These are phyloP conservation scores for Dromiciops gliroides DNA, from an alignment of 2,113 vertebrate species.

Conservation along the genomic window DNA sequence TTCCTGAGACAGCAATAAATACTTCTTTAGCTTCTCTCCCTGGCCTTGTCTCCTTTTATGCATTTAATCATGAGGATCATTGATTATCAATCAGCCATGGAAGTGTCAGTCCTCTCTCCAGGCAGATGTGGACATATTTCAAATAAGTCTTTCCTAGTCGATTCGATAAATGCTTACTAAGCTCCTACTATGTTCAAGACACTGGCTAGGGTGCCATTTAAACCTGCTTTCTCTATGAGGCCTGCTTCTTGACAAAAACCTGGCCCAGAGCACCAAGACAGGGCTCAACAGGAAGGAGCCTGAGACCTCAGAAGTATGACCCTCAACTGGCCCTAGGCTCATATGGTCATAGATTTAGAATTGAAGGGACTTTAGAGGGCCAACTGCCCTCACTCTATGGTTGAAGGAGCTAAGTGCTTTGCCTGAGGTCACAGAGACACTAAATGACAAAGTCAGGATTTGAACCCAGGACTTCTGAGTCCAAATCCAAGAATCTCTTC, in stretches of 20 bases:
- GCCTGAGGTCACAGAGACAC: neutral
- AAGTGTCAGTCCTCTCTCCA: neutral
- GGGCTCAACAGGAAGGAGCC: neutral
- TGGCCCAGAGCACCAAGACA: neutral
- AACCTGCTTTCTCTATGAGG: neutral
- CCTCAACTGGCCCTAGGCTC: neutral
- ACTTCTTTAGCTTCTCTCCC: neutral
- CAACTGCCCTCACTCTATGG: too few relatives aligned
- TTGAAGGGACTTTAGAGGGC: neutral
- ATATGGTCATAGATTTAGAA: neutral
- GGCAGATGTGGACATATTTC: neutral
- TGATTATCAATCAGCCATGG: neutral
- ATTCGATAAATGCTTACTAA: neutral
- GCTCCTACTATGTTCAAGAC: neutral
- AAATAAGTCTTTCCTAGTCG: too few relatives aligned
- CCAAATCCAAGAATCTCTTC: neutral
- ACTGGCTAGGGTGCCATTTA: neutral
- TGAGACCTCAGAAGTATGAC: neutral
- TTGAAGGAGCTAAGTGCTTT: neutral
- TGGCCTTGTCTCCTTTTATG: neutral
- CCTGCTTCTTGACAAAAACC: neutral
- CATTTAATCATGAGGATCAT: neutral
- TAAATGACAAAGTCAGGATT: neutral
- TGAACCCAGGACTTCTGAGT: neutral
- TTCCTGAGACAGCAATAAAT: neutral